Evolutionary conservation across 2,888 invertebrate genomes (phyloP).

Genomic region (Plagiodera versicolora): DNA sequence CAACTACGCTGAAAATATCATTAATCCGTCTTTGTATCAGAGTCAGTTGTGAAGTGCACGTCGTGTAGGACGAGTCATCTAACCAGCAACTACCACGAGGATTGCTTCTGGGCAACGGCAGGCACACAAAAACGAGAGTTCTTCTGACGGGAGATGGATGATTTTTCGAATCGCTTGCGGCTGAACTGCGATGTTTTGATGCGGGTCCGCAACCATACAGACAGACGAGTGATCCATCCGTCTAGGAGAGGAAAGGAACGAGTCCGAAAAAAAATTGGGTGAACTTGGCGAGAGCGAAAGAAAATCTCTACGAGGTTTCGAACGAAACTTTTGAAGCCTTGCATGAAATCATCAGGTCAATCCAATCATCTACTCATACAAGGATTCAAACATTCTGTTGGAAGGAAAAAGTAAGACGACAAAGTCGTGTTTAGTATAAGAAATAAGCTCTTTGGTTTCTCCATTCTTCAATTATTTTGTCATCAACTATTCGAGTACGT

Average conservation of each 20-base stretch:
- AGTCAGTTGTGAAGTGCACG: not conserved
- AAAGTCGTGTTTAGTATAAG: no score
- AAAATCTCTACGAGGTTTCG: not conserved
- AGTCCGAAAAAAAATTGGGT: conserved; percentile 23
- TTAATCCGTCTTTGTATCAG: not conserved
- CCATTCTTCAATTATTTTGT: no score
- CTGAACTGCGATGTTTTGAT: conserved; percentile 53
- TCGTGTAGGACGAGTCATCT: conserved; percentile 10
- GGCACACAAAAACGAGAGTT: conserved; percentile 43
- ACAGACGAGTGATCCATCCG: conserved; percentile 34
- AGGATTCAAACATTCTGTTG: no score
- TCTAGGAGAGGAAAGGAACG: conserved; percentile 22
- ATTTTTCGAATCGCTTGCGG: conserved; percentile 55
- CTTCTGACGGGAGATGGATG: conserved; percentile 54
- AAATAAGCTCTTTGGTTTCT: no score
- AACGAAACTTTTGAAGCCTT: no score
- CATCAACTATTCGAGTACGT: no score
- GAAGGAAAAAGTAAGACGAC: no score
- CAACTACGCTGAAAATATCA: not conserved
- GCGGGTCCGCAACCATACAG: conserved; percentile 50
- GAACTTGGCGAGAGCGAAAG: not conserved
- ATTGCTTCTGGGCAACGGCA: conserved; percentile 40
- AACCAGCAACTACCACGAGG: conserved; percentile 28
- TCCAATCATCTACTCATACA: no score
- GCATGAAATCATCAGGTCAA: no score